Evolutionary conservation across 2,888 invertebrate genomes (phyloP), one percentile per base, ranked within the genome.

Genomic region (Agrypnus murinus): DNA sequence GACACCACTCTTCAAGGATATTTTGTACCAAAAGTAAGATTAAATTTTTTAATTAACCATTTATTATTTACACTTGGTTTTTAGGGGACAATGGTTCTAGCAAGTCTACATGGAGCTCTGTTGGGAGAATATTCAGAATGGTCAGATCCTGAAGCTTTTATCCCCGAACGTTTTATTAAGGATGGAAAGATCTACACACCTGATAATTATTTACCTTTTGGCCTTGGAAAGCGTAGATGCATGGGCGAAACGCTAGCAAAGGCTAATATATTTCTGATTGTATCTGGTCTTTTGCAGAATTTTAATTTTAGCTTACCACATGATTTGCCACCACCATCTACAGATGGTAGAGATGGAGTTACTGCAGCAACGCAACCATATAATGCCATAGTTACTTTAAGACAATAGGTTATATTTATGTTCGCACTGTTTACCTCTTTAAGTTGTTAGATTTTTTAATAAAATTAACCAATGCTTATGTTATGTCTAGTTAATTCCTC

Each of bases 211-310:
- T 88, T 93, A 75, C 95, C 95, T 0, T 95, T 95, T 79, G 94
- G 95, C 12, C 86, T 91, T 60, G 93, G 93, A 0, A 92, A 91
- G 77, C 93, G 92, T 81, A 90, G 95, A 60, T 95, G 95, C 80
- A 90, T 95, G 90, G 95, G 95, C 0, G 95, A 95, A 80, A 88
- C 90, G 0, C 84, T 95, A 73, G 93, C 93, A 0, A 91, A 91
- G 78, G 93, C 93, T 77, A 95, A 93, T 79, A 88, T 95, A 59
- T 95, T 95, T 80, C 83, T 94, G 34, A 93, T 95, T 78, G 90
- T 90, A 0, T 90, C 94, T 0, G 88, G 91, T 0, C 86, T 95
- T 76, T 85, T 95, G 76, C 95, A 95, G 83, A 89, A 88, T 77
- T 95, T 93, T 77, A 89, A 89, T 3, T 91, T 95, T 79, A 83